These are phyloP conservation scores for Yoshiicerus persimilis DNA, from an alignment of 1,140 invertebrate species.

Conservation along the genomic window DNA sequence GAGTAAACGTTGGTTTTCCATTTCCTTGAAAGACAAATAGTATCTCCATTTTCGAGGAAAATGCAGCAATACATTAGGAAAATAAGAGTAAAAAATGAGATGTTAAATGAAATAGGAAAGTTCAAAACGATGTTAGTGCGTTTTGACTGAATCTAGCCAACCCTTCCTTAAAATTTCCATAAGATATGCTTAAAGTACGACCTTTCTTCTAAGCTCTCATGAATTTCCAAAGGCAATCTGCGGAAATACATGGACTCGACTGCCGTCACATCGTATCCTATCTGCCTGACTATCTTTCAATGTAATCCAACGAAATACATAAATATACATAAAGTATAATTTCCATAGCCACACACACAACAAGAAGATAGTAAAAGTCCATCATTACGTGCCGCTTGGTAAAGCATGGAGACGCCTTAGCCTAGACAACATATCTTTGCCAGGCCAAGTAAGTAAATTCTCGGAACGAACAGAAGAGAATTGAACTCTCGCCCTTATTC, in stretches of 20 bases:
- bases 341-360: background rate
- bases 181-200: background rate
- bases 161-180: background rate
- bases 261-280: background rate
- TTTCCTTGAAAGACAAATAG: background rate
- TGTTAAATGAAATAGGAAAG: background rate
- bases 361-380: background rate
- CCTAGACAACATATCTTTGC: background rate
- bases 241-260: background rate
- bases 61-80: background rate
- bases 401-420: background rate
- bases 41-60: background rate
- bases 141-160: background rate
- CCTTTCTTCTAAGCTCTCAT: background rate
- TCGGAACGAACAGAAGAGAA: background rate
- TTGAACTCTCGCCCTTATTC: background rate
- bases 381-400: background rate
- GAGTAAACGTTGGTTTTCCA: no score
- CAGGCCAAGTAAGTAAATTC: background rate
- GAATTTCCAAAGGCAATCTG: background rate
- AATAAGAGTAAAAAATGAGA: background rate
- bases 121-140: background rate
- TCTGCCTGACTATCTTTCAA: background rate
- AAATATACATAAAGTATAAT: background rate
- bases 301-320: background rate